These are phyloP conservation scores for Actinemys pallida DNA, from an alignment of 2,113 vertebrate species.

Conservation along the genomic window DNA sequence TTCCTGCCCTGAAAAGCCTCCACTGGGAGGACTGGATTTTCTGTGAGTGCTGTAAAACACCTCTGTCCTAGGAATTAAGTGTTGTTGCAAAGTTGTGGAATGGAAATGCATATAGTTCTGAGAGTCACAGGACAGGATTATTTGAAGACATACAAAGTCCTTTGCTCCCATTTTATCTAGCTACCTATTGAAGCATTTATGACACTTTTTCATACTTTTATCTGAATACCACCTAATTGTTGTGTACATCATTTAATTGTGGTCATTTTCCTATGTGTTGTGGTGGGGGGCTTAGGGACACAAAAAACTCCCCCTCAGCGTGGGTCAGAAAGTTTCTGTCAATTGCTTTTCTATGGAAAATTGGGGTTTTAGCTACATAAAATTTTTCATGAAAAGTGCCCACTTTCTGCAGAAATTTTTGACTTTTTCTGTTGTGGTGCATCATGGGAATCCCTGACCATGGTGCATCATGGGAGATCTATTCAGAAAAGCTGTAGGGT, in stretches of 20 bases:
- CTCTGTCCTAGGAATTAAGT: neutral
- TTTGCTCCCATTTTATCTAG: neutral
- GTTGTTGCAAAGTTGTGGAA: neutral
- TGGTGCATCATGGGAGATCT: rapidly evolving
- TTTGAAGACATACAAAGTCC: neutral
- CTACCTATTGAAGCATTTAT: neutral
- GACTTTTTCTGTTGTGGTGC: neutral
- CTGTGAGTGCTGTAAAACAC: rapidly evolving
- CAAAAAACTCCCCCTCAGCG: neutral
- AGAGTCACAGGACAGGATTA: neutral
- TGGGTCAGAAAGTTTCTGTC: neutral
- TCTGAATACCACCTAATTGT: neutral
- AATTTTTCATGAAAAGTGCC: no score
- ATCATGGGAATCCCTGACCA: neutral
- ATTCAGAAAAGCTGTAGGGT: neutral
- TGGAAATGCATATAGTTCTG: neutral
- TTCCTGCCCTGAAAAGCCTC: neutral
- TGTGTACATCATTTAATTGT: neutral
- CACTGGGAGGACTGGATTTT: neutral
- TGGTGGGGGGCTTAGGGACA: neutral
- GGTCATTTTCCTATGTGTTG: neutral
- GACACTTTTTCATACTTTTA: neutral
- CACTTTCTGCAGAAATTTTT: no score
- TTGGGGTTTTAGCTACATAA: neutral
- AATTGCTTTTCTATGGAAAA: neutral